Base-by-base conservation (phyloP, 1,140 invertebrate genomes). In the Phthorimaea operculella region DNA sequence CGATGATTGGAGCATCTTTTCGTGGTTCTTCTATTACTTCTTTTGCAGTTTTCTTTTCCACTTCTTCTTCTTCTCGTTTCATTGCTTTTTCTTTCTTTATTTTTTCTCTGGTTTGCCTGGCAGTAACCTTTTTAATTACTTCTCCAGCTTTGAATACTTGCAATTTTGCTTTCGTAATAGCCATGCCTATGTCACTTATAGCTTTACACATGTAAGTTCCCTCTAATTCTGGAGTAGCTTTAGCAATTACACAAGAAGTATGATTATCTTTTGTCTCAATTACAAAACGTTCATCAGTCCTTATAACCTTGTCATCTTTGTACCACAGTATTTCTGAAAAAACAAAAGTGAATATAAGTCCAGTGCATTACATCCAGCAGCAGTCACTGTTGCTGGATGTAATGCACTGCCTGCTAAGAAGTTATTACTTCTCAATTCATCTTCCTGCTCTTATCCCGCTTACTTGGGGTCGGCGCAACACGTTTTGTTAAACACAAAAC, bases 151-250 rank as follows among this genome's bases (percentile, higher is more conserved):
- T 74, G 17, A 76, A 83, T 57, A 95, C 90, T 60, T 90, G 89
- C 34, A 97, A 83, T 79, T 91, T 92, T 1, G 92, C 94, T 81
- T 92, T 94, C 1, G 93, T 93, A 52, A 90, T 88, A n/a, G 90
- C 90, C 76, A 92, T 89, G 53, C 95, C 94, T 51, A 93, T 90
- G 65, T 93, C 91, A 75, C 93, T 96, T 7, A 91, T 90, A 16
- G 93, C 91, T 86, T 94, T 94, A 75, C 96, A 98, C 63, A 91
- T 90, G 69, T 98, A 99, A 33, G 89, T 90, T 39, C 95, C 97
- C 55, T 91, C 90, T 66, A 94, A 89, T 48, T 92, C 90, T 62
- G 90, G 89, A 2, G 85, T 89, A 0, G 89, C 90, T 70, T 90
- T 89, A 44, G 88, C 81, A 58, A 97, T 92, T 14, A 88, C 91